Evolutionary conservation across 2,888 invertebrate genomes (phyloP).

Genomic region (Xanthorhoe designata): DNA sequence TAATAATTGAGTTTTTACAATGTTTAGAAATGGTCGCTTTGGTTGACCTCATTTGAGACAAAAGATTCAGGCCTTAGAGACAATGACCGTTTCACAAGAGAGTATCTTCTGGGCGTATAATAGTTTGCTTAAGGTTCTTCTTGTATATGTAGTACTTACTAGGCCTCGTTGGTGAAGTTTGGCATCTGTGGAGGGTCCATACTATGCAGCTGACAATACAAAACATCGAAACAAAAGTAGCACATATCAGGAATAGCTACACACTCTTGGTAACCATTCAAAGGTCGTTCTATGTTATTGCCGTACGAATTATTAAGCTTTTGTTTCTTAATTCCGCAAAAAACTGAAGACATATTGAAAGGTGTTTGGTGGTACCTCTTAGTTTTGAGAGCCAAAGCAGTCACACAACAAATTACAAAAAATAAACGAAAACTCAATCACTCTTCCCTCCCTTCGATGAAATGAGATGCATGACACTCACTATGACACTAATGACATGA

Average conservation of each 20-base stretch:
- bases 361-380: conserved; percentile 47
- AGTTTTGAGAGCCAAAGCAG: conserved; percentile 51
- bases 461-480: conserved; percentile 2
- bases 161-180: conserved; percentile 97
- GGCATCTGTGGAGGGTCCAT: conserved; percentile 96
- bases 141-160: conserved; percentile 88
- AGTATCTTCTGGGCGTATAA: conserved; percentile 7
- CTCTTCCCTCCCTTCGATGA: conserved; percentile 36
- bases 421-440: conserved; percentile 61
- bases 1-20: background rate
- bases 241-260: conserved; percentile 98
- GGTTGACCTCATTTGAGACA: conserved; percentile 61
- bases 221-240: conserved; percentile 99
- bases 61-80: conserved; percentile 55
- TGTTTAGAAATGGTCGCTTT: conserved; percentile 28
- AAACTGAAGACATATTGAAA: conserved; percentile 92
- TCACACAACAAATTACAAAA: conserved; percentile 57
- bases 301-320: conserved; percentile 90
- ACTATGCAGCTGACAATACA: conserved; percentile 97
- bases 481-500: no score
- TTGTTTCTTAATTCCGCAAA: conserved; percentile 96
- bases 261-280: conserved; percentile 81
- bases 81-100: conserved; percentile 51
- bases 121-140: conserved; percentile 36
- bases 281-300: conserved; percentile 86